A percentile compares a stretch with the other conserved stretches of the same genome.
These are phyloP conservation scores for Carduelis carduelis DNA, from an alignment of 2,797 vertebrate genomes.

Conservation along the genomic window DNA sequence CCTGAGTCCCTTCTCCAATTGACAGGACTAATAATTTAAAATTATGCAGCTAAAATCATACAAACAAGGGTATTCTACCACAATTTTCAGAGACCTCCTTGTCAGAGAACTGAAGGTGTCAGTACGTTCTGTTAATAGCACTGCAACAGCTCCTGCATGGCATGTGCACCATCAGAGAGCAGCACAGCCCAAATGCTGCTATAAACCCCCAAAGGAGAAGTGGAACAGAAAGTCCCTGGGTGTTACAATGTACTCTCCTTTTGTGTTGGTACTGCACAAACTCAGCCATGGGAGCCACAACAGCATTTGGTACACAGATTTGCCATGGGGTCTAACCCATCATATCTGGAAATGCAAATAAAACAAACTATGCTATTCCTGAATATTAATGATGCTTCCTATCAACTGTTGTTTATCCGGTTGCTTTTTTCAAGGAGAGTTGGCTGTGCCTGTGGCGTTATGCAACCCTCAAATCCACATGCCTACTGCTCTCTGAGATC, in stretches of 20 bases:
- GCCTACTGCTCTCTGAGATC: background rate
- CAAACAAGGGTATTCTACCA: too few relatives aligned
- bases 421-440: background rate
- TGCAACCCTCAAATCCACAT: conserved; percentile 31
- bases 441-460: conserved; percentile 1
- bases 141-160: background rate
- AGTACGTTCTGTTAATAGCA: background rate
- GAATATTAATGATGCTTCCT: background rate
- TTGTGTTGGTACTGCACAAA: background rate
- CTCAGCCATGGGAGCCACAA: background rate
- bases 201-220: background rate
- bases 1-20: background rate
- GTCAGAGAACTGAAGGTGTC: background rate
- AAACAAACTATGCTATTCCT: background rate
- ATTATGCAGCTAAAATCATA: background rate
- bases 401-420: background rate
- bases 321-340: background rate
- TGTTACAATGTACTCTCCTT: background rate
- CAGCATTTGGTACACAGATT: rapidly evolving
- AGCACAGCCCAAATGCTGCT: background rate
- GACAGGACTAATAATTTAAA: background rate
- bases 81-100: background rate
- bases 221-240: background rate
- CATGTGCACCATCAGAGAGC: background rate
- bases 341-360: background rate